Conservation (phyloP, 2,888 invertebrate species). For the Prionchulus punctatus region DNA sequence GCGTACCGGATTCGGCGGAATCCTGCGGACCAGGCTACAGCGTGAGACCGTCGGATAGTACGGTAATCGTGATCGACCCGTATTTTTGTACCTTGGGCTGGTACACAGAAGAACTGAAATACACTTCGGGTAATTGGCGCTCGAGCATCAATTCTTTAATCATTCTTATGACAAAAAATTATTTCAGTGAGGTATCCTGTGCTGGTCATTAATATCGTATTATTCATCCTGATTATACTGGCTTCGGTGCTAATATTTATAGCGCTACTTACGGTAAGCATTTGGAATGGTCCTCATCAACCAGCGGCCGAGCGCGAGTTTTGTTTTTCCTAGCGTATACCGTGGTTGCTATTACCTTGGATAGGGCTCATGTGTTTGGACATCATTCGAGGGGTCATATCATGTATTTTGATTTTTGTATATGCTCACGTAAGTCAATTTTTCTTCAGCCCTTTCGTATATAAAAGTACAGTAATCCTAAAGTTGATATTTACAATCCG, state of each 20-base stretch:
- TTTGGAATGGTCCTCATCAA: neutral
- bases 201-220: conserved; percentile 21
- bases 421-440: conserved; percentile 20
- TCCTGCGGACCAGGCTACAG: neutral
- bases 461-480: conserved; percentile 2
- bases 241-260: conserved; percentile 24
- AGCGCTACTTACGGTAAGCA: conserved; percentile 12
- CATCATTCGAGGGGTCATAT: conserved; percentile 27
- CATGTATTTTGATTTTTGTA: conserved; percentile 27
- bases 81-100: conserved; percentile 6
- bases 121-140: conserved; percentile 12
- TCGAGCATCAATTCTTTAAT: too few species aligned
- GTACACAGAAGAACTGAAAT: conserved; percentile 29
- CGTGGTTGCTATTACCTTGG: conserved; percentile 27
- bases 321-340: neutral
- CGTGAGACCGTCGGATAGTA: neutral
- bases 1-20: conserved; percentile 3
- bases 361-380: conserved; percentile 26
- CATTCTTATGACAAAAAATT: conserved; percentile 4
- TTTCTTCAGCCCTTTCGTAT: neutral
- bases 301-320: neutral
- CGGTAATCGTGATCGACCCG: conserved; percentile 1
- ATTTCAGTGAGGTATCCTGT: conserved; percentile 20
- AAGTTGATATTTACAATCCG: neutral
- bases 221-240: conserved; percentile 23